Percentiles rank a stretch among this genome's conserved stretches.
Conservation (phyloP, 2,888 invertebrate species). For the Spodoptera littoralis region DNA sequence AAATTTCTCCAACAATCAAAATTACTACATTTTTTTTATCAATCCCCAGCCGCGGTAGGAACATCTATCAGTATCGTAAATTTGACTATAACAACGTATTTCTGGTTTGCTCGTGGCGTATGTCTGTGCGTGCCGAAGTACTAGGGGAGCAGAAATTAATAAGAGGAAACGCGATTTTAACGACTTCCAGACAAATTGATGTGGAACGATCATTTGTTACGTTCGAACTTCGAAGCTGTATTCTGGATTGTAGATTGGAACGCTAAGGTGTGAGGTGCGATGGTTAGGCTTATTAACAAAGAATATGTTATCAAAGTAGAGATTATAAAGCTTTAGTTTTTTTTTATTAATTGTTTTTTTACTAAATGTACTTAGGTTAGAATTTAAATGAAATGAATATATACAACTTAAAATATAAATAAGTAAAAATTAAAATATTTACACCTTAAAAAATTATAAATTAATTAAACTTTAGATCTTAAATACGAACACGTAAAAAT, state of each 20-base stretch:
- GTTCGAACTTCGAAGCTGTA: slow-evolving; percentile 68
- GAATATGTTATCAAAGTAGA: no score
- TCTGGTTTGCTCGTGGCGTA: slow-evolving; percentile 71
- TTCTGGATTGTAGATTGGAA: slow-evolving; percentile 56
- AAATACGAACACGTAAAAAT: no score
- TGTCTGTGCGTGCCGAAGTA: slow-evolving; percentile 66
- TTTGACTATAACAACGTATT: slow-evolving; percentile 74
- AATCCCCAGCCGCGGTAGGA: slow-evolving; percentile 57
- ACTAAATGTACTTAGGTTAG: no score
- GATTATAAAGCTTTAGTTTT: no score
- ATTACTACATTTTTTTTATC: slow-evolving; percentile 54
- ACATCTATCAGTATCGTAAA: slow-evolving; percentile 75
- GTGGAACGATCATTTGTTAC: slow-evolving; percentile 83
- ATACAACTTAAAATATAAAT: no score
- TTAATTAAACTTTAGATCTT: no score
- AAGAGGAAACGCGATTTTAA: slow-evolving; percentile 83
- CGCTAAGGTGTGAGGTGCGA: slow-evolving; percentile 1
- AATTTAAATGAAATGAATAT: no score
- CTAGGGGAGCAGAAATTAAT: slow-evolving; percentile 82
- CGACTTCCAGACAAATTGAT: slow-evolving; percentile 83
- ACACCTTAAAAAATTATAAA: no score
- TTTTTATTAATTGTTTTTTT: no score
- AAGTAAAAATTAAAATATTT: no score
- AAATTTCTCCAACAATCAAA: slow-evolving; percentile 2
- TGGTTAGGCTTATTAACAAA: slow-evolving; percentile 1